A percentile compares a stretch with the other conserved stretches of the same genome.
Evolutionary conservation across 2,797 vertebrate genomes (phyloP).

Genomic region (Acanthiza pusilla): DNA sequence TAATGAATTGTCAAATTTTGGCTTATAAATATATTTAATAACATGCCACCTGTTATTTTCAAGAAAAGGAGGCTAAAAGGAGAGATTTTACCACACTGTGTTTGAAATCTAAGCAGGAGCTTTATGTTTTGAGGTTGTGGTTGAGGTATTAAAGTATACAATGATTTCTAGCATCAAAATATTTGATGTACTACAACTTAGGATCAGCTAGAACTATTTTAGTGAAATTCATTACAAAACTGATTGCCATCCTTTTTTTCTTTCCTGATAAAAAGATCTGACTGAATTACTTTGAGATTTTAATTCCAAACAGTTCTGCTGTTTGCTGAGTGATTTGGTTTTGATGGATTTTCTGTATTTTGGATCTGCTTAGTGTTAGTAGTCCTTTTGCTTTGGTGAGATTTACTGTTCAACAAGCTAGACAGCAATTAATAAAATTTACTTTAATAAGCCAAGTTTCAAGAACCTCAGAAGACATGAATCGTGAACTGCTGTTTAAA

Average conservation of each 20-base stretch:
- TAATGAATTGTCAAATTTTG: not conserved
- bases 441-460: not conserved
- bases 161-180: not conserved
- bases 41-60: not conserved
- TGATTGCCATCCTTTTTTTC: not conserved
- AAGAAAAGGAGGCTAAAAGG: not conserved
- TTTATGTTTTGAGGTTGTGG: not conserved
- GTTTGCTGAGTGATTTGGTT: not conserved
- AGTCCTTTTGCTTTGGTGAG: not conserved
- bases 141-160: not conserved
- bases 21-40: not conserved
- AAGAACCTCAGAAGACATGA: not conserved
- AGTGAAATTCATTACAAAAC: not conserved
- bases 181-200: not conserved
- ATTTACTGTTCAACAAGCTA: not conserved
- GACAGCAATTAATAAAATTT: not conserved
- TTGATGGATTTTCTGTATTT: not conserved
- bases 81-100: not conserved
- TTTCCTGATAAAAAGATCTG: not conserved
- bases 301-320: not conserved
- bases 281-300: not conserved
- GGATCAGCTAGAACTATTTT: not conserved
- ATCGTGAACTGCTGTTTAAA: fast-evolving
- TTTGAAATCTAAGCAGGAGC: not conserved
- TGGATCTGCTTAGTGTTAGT: not conserved